Evolutionary conservation across 1,140 invertebrate species (phyloP), one percentile per base, ranked within the genome.

Genomic region (Maniola jurtina): DNA sequence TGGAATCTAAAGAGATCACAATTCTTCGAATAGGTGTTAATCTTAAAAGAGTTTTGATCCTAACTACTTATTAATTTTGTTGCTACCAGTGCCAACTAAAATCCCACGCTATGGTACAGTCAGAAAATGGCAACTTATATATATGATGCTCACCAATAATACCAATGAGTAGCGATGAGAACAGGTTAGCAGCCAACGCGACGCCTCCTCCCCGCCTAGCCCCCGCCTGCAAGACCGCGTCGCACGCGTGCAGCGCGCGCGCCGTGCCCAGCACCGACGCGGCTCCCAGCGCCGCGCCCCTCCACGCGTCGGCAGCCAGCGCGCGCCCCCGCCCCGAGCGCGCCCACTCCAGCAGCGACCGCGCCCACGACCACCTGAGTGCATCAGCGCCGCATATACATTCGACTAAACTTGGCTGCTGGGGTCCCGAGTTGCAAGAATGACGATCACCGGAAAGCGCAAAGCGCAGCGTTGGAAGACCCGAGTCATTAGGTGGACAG

Each of bases 121-220:
- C 25, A 25, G 25, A 25, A 25, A 25, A 25, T 25, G 25, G 25
- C 25, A 25, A 25, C 25, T 25, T 1, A 1, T 25, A 25, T 50
- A 45, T 10, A 5, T 61, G 14, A 58, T 35, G 0, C 40, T 38
- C 55, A 89, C 87, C 87, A 8, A 88, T 88, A 40, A 89, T 68
- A 0, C 87, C 85, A 50, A 88, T 89, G 60, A 88, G 80, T 45
- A 89, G 71, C 61, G 84, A 86, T 3, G 85, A 88, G 72, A 88
- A 83, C 33, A 89, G 70, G 66, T 89, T 88, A 14, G 87, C 87
- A 3, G 83, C 85, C n/a, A 89, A 77, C 7, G 84, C 85, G 6
- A 78, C 76, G 3, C 66, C 71, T 34, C 87, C 85, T 6, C 85
- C 84, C 11, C 75, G 59, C 0, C 79, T 52, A 25, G 84, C 84